A percentile compares a stretch with the other conserved stretches of the same genome.
Evolutionary conservation across 2,888 invertebrate species (phyloP).

Genomic region (Meiosimyza platycephala): DNA sequence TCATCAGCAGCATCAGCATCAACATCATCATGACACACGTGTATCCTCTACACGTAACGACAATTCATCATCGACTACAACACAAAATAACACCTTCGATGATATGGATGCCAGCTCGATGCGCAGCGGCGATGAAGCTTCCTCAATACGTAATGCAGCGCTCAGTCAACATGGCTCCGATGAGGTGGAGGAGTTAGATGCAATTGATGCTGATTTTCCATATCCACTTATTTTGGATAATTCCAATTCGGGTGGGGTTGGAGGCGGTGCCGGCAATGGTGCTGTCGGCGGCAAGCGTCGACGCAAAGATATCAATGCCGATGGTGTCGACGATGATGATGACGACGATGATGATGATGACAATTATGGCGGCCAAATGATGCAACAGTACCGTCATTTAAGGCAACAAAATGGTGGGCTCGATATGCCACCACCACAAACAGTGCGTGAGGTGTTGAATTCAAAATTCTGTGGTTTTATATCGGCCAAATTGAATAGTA

Average conservation of each 20-base stretch:
- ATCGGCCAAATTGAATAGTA: constrained; percentile 63
- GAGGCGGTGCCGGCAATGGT: constrained; percentile 37
- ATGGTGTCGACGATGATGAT: constrained; percentile 43
- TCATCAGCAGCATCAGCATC: constrained; percentile 29
- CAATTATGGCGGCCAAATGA: constrained; percentile 62
- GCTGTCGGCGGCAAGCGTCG: constrained; percentile 50
- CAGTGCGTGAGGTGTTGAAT: constrained; percentile 63
- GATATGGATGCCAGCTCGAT: constrained; percentile 58
- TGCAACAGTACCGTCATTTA: constrained; percentile 62
- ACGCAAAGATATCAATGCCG: constrained; percentile 47
- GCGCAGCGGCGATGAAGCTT: constrained; percentile 52
- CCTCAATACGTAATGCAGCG: constrained; percentile 41
- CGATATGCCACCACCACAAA: constrained; percentile 60
- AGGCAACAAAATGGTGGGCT: constrained; percentile 58
- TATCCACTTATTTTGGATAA: constrained; percentile 62
- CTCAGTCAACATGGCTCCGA: constrained; percentile 55
- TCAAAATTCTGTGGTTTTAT: constrained; percentile 65
- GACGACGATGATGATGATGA: constrained; percentile 47
- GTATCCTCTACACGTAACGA: constrained; percentile 63
- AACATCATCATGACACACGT: constrained; percentile 58
- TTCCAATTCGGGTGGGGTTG: constrained; percentile 50
- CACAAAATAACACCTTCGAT: constrained; percentile 36
- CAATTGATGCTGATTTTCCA: constrained; percentile 64
- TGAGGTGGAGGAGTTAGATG: constrained; percentile 63
- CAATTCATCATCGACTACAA: constrained; percentile 37